These are phyloP conservation scores for Drosophila melanogaster DNA, from an alignment of 1,140 invertebrate genomes.

Conservation along the genomic window DNA sequence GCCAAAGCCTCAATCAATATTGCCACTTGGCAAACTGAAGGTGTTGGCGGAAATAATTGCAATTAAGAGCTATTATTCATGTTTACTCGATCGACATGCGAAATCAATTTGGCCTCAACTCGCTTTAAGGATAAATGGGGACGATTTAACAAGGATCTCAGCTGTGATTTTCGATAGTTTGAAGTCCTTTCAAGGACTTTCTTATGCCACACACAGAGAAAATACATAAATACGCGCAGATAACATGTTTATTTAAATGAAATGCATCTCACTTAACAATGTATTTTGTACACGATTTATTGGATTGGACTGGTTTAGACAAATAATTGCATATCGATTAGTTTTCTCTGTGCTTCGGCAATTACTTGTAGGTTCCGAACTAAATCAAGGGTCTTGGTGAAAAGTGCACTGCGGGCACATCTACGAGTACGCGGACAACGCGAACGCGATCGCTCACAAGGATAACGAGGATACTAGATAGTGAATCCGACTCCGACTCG, in stretches of 20 bases:
- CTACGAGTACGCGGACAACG: conserved; percentile 38
- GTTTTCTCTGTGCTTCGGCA: not conserved
- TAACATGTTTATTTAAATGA: not conserved
- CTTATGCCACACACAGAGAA: not conserved
- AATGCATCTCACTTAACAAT: too few relatives aligned
- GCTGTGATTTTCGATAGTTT: not conserved
- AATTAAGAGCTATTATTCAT: conserved; percentile 58
- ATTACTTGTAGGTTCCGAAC: conserved; percentile 43
- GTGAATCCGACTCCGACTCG: conserved; percentile 8
- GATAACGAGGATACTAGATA: conserved; percentile 21
- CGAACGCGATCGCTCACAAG: conserved; percentile 8
- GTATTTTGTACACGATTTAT: too few relatives aligned
- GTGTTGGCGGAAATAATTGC: conserved; percentile 48
- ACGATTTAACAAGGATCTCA: conserved; percentile 1
- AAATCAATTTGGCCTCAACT: conserved; percentile 20
- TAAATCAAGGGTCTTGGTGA: conserved; percentile 21
- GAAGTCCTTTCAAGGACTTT: not conserved
- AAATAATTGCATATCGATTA: not conserved
- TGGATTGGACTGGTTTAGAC: too few relatives aligned
- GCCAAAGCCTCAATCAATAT: conserved; percentile 50
- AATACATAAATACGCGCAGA: not conserved
- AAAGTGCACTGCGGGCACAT: conserved; percentile 72
- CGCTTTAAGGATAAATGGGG: not conserved
- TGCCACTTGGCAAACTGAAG: conserved; percentile 40
- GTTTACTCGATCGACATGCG: conserved; percentile 53